Evolutionary conservation across 2,797 vertebrate genomes (phyloP), one percentile per base, ranked within the genome.

Genomic region (Molossus alvarezi): DNA sequence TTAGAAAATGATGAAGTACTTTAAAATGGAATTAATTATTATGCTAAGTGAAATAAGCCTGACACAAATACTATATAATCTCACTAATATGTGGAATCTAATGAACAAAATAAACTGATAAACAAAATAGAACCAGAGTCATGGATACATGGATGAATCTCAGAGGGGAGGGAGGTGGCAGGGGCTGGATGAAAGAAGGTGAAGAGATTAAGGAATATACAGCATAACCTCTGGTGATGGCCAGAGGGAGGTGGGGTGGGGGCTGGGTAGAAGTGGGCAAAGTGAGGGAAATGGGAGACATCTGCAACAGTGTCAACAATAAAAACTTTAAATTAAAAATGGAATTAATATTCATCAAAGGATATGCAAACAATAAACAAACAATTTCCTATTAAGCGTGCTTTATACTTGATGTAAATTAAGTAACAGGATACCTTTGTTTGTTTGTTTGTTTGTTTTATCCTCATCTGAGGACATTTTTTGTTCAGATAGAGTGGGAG

Each of bases 1-100:
- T 92, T 95, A 92, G 71, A 27, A 88, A 91, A 73, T 83, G 25
- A 79, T 65, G 41, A 45, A 65, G 20, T 79, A 69, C 27, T 73
- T 80, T 27, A 17, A 69, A 83, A 60, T 72, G 0, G 29, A 79
- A 82, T 53, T 53, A 53, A 53, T 67, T 67, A 17, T 67, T 67
- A 67, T 67, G 65, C n/a, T 67, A 67, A 67, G 65, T 17, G n/a
- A 67, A 67, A 9, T 18, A 33, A 33, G n/a, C 17, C n/a, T 33
- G n/a, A 67, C 29, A 33, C 29, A 67, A 67, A 67, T 67, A 67
- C n/a, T n/a, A 9, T 33, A 67, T 33, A 8, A 33, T 4, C n/a
- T 67, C n/a, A 67, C 14, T 67, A 67, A 67, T 33, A 67, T n/a
- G n/a, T 67, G n/a, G 65, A 67, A 18, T 33, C n/a, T 67, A 33